Percentiles rank a stretch among this genome's conserved stretches.
Evolutionary conservation across 1,140 invertebrate genomes (phyloP).

Genomic region (Nomia melanderi): DNA sequence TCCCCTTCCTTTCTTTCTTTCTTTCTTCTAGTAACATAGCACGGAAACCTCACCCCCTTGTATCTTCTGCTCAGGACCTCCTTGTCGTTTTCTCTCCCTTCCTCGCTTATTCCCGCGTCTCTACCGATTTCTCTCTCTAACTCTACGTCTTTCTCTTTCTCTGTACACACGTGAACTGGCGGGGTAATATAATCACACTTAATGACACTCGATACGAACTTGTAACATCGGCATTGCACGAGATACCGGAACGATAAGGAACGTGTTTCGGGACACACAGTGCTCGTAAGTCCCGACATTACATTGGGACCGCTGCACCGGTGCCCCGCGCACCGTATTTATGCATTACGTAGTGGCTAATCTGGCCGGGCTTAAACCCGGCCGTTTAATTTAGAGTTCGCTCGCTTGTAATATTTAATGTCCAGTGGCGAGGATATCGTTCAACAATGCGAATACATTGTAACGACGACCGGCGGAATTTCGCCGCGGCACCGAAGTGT

Average conservation of each 20-base stretch:
- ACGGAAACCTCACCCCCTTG: conserved; percentile 48
- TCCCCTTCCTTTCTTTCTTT: neutral
- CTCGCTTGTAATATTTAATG: conserved; percentile 36
- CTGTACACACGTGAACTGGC: conserved; percentile 68
- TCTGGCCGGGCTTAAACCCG: conserved; percentile 42
- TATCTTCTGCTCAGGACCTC: neutral
- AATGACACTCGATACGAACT: conserved; percentile 74
- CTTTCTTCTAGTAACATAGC: conserved; percentile 53
- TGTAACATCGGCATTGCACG: conserved; percentile 70
- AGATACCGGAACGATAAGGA: conserved; percentile 71
- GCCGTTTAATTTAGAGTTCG: conserved; percentile 43
- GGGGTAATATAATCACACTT: conserved; percentile 75
- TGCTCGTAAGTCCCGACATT: conserved; percentile 54
- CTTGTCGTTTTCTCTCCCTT: neutral
- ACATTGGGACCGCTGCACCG: conserved; percentile 40
- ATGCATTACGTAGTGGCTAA: conserved; percentile 52
- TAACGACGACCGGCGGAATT: neutral
- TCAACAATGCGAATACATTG: conserved; percentile 1
- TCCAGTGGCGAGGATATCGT: conserved; percentile 17
- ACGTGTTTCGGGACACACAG: conserved; percentile 61
- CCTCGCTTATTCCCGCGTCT: neutral
- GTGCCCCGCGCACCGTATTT: conserved; percentile 37
- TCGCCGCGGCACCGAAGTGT: neutral
- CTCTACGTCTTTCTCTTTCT: neutral
- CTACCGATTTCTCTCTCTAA: neutral